Evolutionary conservation across 1,140 invertebrate species (phyloP).

Genomic region (Ladona fulva): DNA sequence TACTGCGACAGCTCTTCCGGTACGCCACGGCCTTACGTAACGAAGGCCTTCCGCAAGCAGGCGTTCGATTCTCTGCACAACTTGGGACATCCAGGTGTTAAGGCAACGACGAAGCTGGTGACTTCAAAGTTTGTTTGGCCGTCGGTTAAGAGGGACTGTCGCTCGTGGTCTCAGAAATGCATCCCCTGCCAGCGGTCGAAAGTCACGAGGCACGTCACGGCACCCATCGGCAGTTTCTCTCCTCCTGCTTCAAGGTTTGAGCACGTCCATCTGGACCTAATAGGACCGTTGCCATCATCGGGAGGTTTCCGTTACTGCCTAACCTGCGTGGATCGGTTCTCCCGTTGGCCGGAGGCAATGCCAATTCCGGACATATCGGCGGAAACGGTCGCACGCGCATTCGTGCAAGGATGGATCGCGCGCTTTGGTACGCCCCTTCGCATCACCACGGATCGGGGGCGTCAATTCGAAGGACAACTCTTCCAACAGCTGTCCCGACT

Average conservation of each 20-base stretch:
- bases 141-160: constrained; percentile 26
- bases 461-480: constrained; percentile 29
- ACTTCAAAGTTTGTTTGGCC: constrained; percentile 37
- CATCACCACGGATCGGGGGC: neutral
- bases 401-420: constrained; percentile 29
- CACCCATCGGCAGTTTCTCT: constrained; percentile 24
- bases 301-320: constrained; percentile 27
- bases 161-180: constrained; percentile 25
- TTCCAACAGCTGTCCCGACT: constrained; percentile 24
- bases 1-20: constrained; percentile 25
- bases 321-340: constrained; percentile 29
- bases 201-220: constrained; percentile 24
- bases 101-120: constrained; percentile 29
- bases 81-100: constrained; percentile 27
- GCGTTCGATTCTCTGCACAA: constrained; percentile 28
- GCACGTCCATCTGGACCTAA: constrained; percentile 31
- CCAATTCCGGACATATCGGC: constrained; percentile 29
- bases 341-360: constrained; percentile 32
- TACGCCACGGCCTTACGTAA: constrained; percentile 25
- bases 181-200: constrained; percentile 29
- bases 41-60: constrained; percentile 21
- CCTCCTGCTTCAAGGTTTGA: constrained; percentile 26
- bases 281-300: constrained; percentile 28
- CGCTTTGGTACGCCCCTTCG: constrained; percentile 30
- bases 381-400: constrained; percentile 27